Base-by-base conservation (phyloP, 1,140 invertebrate species). In the Listronotus oregonensis region DNA sequence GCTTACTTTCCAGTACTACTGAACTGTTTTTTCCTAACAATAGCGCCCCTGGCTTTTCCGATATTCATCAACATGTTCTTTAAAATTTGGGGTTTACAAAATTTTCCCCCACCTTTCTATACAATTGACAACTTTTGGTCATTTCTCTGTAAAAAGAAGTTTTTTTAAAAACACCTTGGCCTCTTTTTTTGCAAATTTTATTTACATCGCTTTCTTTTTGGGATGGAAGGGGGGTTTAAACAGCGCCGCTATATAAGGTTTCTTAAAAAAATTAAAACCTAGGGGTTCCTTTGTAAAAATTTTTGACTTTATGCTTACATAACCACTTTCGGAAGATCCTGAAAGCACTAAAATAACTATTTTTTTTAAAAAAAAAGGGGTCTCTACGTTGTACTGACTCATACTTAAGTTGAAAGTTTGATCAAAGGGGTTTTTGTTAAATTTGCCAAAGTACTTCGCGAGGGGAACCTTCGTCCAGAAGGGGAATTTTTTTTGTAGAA, bases 21-120 rank as follows among this genome's bases (percentile, higher is more conserved):
- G 56, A 61, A 27, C 42, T 47, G 39, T 58, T 62, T 10, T 64
- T 66, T 7, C 66, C 58, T 12, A 75, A 50, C 11, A 75, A 56
- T 8, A 70, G 34, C 10, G 72, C 56, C 17, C 73, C 52, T 6
- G 73, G 32, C 73, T 66, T 39, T 75, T 72, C 50, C 71, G 39
- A 58, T 67, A 73, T 11, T 68, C 61, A 31, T 67, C 39, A 15
- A 51, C 57, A 21, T 71, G 40, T 2, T 27, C 49, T 21, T 71
- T 54, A 5, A 51, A 14, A 18, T 59, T 59, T 12, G 51, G n/a
- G n/a, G n/a, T n/a, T 63, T 50, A 40, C 58, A 47, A 55, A 70
- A n/a, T 31, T 56, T 32, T 47, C 66, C 10, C 51, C 56, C 3
- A 75, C 74, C 66, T 75, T 77, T 39, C 66, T 58, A 50, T 73